Conservation (phyloP, 1,140 invertebrate genomes). For the Caerostris extrusa region DNA sequence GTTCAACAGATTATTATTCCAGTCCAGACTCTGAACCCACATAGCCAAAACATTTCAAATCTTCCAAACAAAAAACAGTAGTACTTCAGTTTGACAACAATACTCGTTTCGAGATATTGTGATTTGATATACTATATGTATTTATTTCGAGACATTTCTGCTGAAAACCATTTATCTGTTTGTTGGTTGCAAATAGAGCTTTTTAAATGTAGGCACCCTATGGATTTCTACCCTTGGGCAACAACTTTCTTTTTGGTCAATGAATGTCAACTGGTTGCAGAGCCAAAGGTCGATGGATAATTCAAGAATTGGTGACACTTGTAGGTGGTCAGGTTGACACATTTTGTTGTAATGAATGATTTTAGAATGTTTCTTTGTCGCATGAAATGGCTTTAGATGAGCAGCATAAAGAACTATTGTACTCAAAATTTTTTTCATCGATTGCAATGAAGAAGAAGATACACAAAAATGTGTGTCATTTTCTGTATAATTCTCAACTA, state of each 20-base stretch:
- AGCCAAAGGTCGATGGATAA: background rate
- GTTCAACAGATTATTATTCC: no score
- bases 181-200: background rate
- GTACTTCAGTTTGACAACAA: no score
- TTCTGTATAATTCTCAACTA: no score
- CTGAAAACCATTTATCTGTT: background rate
- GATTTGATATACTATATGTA: background rate
- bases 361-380: background rate
- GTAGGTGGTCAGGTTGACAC: background rate
- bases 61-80: no score
- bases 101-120: background rate
- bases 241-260: background rate
- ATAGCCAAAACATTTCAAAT: no score
- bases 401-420: no score
- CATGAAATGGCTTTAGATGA: background rate
- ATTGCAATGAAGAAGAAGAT: no score
- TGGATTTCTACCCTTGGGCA: background rate
- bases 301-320: background rate
- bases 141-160: background rate
- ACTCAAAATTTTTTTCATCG: no score
- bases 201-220: background rate
- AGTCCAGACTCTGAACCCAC: no score
- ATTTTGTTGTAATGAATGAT: background rate
- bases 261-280: background rate
- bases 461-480: no score